Base-by-base conservation (phyloP, 2,797 vertebrate genomes). In the Odontamblyopus lacepedii region DNA sequence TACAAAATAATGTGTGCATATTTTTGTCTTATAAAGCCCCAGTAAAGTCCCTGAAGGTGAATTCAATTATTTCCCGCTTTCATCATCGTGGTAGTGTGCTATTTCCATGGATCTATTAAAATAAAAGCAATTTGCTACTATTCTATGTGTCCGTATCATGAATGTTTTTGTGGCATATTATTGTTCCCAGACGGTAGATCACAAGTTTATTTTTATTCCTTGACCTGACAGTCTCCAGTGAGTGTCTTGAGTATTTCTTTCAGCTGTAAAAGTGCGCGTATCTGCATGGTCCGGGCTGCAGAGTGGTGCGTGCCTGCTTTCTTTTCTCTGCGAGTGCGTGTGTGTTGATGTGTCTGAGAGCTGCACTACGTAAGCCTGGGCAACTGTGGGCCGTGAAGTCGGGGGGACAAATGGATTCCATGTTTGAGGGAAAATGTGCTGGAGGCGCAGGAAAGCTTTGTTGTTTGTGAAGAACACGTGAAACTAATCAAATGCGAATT, bases 381-480 rank as follows among this genome's bases (percentile, higher is more conserved):
- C 82, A 86, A 86, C 89, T 85, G 76, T 88, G 81, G 84, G 83
- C 83, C 76, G 78, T 62, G 78, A 76, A 84, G 87, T 83, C 78
- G 56, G 88, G 84, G 89, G 89, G 86, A 89, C 88, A 94, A 93
- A 94, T 94, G 92, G 91, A 92, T 93, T 88, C 92, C 92, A 94
- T 89, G 92, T 93, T 94, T 92, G 91, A 87, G 91, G 91, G 88
- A 86, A 93, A 93, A 92, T 89, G 86, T 76, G 83, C 92, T 89
- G 74, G 78, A 92, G 92, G 91, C 88, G 38, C 86, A 87, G 87
- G 87, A 81, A 84, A 86, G 32, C 92, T 92, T 93, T 94, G 91
- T 92, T 94, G 93, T 93, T 93, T 92, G 93, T 93, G 91, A 93
- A 93, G 88, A 93, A 93, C 94, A 94, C 87, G 87, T 94, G 93